A percentile compares a stretch with the other conserved stretches of the same genome.
phyloP scores from a whole-genome alignment of 2,797 vertebrate genomes.

The Chelonia mydas region DNA sequence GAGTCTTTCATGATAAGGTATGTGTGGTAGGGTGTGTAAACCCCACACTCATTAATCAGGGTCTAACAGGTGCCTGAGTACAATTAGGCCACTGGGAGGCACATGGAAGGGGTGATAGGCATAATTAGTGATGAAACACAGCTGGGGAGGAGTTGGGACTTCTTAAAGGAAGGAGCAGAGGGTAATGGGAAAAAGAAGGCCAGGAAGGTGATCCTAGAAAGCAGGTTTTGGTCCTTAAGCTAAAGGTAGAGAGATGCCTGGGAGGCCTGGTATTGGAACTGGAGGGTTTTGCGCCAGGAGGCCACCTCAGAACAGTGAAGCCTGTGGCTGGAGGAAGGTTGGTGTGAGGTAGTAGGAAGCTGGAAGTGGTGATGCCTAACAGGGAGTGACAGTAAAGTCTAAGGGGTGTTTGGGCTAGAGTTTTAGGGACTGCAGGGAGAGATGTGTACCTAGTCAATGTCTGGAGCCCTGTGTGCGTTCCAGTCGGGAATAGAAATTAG shows the following conservation, averaged over 20 bases:
- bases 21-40: not conserved
- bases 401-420: not conserved
- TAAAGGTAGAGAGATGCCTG: not conserved
- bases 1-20: not conserved
- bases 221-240: not conserved
- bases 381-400: not conserved
- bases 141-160: not conserved
- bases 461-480: not conserved
- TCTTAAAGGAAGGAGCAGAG: not conserved
- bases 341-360: not conserved
- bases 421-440: not conserved
- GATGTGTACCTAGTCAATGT: not conserved
- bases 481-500: not conserved
- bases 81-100: not conserved
- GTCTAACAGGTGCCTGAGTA: not conserved
- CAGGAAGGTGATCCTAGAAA: not conserved
- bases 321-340: not conserved
- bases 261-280: not conserved
- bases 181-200: not conserved
- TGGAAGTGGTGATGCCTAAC: not conserved
- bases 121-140: not conserved
- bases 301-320: not conserved
- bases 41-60: not conserved
- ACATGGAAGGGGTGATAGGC: not conserved
- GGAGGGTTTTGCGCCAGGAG: not conserved